phyloP scores from a whole-genome alignment of 2,113 vertebrate species.

The Tupaia chinensis region DNA sequence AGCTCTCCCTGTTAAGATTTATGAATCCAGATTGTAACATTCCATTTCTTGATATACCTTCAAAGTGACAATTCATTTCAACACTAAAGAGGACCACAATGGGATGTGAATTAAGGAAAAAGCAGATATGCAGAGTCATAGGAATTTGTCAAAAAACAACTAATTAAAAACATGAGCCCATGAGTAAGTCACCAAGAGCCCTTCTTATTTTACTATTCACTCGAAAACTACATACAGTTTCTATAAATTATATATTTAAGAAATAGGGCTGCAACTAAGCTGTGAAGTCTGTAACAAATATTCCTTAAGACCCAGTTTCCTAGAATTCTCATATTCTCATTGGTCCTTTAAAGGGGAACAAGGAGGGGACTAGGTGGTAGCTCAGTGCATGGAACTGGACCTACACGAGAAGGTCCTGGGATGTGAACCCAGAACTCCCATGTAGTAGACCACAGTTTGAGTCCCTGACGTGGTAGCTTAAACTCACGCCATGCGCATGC shows the following conservation, averaged over 20 bases:
- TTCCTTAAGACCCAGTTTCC: slow-evolving; percentile 5
- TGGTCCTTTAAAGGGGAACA: background rate
- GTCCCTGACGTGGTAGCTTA: too few species aligned
- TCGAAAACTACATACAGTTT: background rate
- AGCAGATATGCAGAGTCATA: background rate
- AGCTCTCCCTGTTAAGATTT: slow-evolving; percentile 56
- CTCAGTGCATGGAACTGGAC: too few species aligned
- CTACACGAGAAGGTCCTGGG: too few species aligned
- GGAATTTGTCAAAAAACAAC: slow-evolving; percentile 43
- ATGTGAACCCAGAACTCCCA: too few species aligned
- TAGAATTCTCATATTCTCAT: background rate
- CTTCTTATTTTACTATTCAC: slow-evolving; percentile 41
- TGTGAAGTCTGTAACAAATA: slow-evolving; percentile 24
- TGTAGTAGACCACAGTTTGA: too few species aligned
- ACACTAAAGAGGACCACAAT: slow-evolving; percentile 13
- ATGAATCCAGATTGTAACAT: slow-evolving; percentile 30
- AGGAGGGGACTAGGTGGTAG: too few species aligned
- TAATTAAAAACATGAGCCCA: slow-evolving; percentile 48
- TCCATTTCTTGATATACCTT: slow-evolving; percentile 47
- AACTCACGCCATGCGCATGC: too few species aligned
- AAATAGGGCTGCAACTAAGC: background rate
- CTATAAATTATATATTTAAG: slow-evolving; percentile 26
- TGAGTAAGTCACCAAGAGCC: slow-evolving; percentile 17
- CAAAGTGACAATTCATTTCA: slow-evolving; percentile 54
- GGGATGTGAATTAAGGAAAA: slow-evolving; percentile 26